A percentile compares a stretch with the other conserved stretches of the same genome.
These are phyloP conservation scores for Taxidea taxus DNA, from an alignment of 2,113 vertebrate species.

Conservation along the genomic window DNA sequence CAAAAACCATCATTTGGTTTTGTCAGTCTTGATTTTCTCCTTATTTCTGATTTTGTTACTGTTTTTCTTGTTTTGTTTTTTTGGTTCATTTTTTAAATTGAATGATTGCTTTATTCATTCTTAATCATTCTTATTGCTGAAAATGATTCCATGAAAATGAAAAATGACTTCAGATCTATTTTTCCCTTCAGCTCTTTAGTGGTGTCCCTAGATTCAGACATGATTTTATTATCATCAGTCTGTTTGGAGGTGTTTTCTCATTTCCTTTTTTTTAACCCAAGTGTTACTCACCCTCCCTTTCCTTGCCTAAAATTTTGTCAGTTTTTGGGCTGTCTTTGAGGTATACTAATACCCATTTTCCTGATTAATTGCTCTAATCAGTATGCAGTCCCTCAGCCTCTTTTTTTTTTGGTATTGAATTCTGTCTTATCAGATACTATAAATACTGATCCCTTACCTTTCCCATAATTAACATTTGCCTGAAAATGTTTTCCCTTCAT, in stretches of 20 bases:
- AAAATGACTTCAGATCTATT: not conserved
- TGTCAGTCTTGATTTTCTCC: not conserved
- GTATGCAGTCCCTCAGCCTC: not conserved
- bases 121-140: not conserved
- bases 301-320: not conserved
- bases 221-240: not conserved
- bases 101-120: slow-evolving; percentile 1
- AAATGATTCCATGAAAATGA: not conserved
- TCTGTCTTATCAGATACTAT: not conserved
- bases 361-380: not conserved
- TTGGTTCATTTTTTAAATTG: slow-evolving; percentile 4
- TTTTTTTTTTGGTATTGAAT: not conserved
- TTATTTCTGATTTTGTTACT: not conserved
- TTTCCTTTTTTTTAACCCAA: not conserved
- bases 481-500: not conserved
- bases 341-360: not conserved
- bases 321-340: slow-evolving; percentile 3
- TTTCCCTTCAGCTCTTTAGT: not conserved
- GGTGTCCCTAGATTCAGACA: not conserved
- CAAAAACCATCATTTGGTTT: not conserved
- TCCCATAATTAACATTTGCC: not conserved
- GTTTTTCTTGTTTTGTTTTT: not conserved
- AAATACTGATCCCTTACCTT: not conserved
- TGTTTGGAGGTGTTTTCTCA: not conserved
- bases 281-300: not conserved